Base-by-base conservation (phyloP, 2,113 vertebrate species). In the Pterocles orientalis region DNA sequence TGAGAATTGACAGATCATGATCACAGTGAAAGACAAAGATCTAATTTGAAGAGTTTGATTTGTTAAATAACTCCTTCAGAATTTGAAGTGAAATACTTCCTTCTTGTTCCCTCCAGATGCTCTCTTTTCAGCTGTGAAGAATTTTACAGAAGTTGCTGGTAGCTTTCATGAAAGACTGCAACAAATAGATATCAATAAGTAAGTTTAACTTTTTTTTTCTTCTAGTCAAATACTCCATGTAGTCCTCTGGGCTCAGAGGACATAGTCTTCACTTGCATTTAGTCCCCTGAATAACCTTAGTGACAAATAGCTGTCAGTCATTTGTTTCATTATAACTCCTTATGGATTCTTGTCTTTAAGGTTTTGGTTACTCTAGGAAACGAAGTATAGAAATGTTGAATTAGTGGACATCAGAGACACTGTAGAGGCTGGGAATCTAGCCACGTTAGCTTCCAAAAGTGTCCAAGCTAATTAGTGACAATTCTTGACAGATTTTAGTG, bases 61-160 rank as follows among this genome's bases (percentile, higher is more conserved):
- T 90, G 9, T 69, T 86, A 77, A 90, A 56, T 69, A 4, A 6
- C 57, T 48, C 8, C 12, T 80, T 78, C 29, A 47, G 61, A 69
- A 69, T 76, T 0, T 79, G 47, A 79, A 60, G 73, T 84, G 66
- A 66, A 85, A 47, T 43, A 5, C 13, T 78, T 92, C 17, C 54
- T 57, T 81, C 43, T 12, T 94, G 15, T n/a, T 79, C 47, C 13
- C 23, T 98, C 54, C 93, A 99, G 99, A 98, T 83, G 95, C 98
- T n/a, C 97, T 99, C 25, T 99, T 99, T 97, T 99, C 99, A 97
- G 99, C 99, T 21, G 98, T 98, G 76, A 88, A 97, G 24, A 99
- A 99, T 96, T 99, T 99, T 97, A 99, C 98, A 13, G 94, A 97
- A 82, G 94, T 97, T 82, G 97, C 98, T 72, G 92, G 56, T 65